Evolutionary conservation across 2,888 invertebrate species (phyloP), one percentile per base, ranked within the genome.

Genomic region (Agonum fuliginosum): DNA sequence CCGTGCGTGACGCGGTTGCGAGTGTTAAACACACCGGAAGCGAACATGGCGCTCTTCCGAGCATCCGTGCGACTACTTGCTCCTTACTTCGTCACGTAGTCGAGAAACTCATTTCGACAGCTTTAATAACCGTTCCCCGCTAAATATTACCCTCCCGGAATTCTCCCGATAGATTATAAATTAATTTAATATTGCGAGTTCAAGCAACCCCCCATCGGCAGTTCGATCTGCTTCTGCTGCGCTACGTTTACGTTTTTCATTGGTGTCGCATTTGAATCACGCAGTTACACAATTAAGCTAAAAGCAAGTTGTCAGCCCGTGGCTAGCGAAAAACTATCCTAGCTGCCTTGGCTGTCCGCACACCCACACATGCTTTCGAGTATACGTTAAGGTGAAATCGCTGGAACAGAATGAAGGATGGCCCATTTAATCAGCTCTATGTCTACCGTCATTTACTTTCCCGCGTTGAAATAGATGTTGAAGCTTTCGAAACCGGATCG

Each of bases 131-230:
- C 73, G 58, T 41, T 58, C 62, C 37, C 43, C 43, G 51, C 30
- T 10, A 72, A 72, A 73, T 58, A 58, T 43, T 62, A 73, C 58
- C 58, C 73, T 73, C 37, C 37, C 62, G 12, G 58, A 73, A 30
- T 73, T 73, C 62, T 73, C 73, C 24, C 73, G 58, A 73, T 73
- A 73, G 73, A 73, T 73, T 73, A 73, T 73, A 73, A 58, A 73
- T 73, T 73, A 73, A 73, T 73, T 73, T 73, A 73, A 73, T 73
- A 73, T 73, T 73, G 73, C 70, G 43, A 43, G 70, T 46, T 70
- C 22, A 43, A 22, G 46, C 43, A 27, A 12, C 62, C 62, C 62
- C 22, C 34, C 10, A 22, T 62, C 62, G 14, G 27, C 19, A 27
- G 10, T 62, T 34, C 17, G 27, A 30, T 62, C 62, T 34, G 34